A percentile compares a stretch with the other conserved stretches of the same genome.
Conservation (phyloP, 2,797 vertebrate genomes). For the Alectoris magna region DNA sequence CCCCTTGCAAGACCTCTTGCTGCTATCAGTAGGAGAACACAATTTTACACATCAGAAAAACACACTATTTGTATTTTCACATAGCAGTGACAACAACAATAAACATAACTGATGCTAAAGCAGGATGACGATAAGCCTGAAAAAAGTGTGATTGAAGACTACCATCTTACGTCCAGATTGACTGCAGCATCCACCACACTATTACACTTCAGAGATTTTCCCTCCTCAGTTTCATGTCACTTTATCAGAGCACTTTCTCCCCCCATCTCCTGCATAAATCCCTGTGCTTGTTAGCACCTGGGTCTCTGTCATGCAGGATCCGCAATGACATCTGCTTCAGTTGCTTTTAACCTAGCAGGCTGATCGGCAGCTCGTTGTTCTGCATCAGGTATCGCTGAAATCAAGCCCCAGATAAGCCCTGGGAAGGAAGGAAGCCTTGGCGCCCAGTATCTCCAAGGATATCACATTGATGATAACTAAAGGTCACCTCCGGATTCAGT, state of each 20-base stretch:
- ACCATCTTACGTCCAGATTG: not conserved
- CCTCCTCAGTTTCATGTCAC: not conserved
- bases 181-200: not conserved
- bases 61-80: not conserved
- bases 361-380: not conserved
- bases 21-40: not conserved
- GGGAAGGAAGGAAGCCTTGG: not conserved
- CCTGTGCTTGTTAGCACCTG: not conserved
- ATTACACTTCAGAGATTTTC: not conserved
- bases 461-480: not conserved
- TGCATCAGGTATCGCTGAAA: not conserved
- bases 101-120: not conserved
- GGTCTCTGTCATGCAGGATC: not conserved
- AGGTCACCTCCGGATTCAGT: not conserved
- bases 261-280: not conserved
- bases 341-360: not conserved
- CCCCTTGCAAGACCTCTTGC: not conserved
- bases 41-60: not conserved
- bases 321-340: not conserved
- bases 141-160: not conserved
- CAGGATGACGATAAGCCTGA: not conserved
- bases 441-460: not conserved
- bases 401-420: not conserved
- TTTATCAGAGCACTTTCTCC: not conserved
- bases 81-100: not conserved